Base-by-base conservation (phyloP, 1,140 invertebrate species). In the Calycopis cecrops region DNA sequence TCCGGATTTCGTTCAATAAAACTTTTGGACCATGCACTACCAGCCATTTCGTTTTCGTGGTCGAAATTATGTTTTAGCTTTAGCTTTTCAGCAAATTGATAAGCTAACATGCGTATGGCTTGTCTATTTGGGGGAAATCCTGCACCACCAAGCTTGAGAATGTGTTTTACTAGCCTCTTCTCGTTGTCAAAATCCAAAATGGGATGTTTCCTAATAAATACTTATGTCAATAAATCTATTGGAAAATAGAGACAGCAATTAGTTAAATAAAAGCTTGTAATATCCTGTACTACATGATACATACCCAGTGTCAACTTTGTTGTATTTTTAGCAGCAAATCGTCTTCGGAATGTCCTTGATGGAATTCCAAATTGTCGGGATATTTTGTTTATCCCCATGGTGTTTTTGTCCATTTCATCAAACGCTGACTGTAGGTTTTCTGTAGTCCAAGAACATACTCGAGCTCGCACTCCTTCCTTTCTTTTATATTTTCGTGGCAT, bases 81-180 rank as follows among this genome's bases (percentile, higher is more conserved):
- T 57, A 71, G 52, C 17, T 65, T 60, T 61, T 71, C 63, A 21
- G 65, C 63, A 61, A 67, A 67, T 48, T 67, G 51, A 12, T 62
- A 67, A 9, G 60, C 62, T 55, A 65, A 57, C n/a, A 12, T 52
- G 2, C 57, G 55, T 51, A 65, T 55, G 10, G 56, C 10, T 17
- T 51, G 17, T 52, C 52, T 58, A 14, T 61, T 38, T 37, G 59
- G 50, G 3, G 59, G 47, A 65, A 71, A 71, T 59, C 62, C 60
- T 17, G 59, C 56, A 17, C 60, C 44, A 10, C 40, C 48, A 37
- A 62, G 44, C 47, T 58, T 56, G 3, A 54, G 28, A 54, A 63
- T 67, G 14, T 67, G 58, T 4, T 9, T 35, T 49, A 67, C 64
- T 16, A 67, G 35, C 44, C 49, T 52, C 42, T 60, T 60, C 18